Evolutionary conservation across 2,797 vertebrate genomes (phyloP).

Genomic region (Benthosema pterotum): DNA sequence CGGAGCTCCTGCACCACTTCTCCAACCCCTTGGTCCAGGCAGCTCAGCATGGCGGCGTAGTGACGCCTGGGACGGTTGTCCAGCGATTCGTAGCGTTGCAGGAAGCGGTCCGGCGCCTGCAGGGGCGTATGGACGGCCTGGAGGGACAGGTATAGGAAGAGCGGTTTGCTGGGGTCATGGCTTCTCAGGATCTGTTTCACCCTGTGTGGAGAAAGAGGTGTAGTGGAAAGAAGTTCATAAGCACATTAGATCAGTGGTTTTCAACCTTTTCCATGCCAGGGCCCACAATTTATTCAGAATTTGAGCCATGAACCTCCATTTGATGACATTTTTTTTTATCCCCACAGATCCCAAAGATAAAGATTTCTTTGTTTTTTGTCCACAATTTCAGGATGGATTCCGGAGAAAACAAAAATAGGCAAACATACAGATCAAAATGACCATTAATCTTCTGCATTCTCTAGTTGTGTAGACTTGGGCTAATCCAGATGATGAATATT

Average conservation of each 20-base stretch:
- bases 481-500: too few relatives aligned
- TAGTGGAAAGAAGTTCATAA: not conserved
- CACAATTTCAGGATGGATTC: too few relatives aligned
- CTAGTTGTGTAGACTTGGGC: too few relatives aligned
- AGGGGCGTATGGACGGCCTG: conserved; percentile 91
- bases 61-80: conserved; percentile 85
- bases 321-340: too few relatives aligned
- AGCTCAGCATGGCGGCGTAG: conserved; percentile 92
- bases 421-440: too few relatives aligned
- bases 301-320: too few relatives aligned
- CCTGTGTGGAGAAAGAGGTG: conserved; percentile 56
- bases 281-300: too few relatives aligned
- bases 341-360: too few relatives aligned
- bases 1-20: conserved; percentile 87
- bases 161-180: conserved; percentile 82
- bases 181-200: conserved; percentile 88
- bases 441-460: too few relatives aligned
- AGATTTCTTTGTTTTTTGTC: too few relatives aligned
- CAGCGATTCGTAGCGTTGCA: conserved; percentile 84
- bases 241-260: not conserved
- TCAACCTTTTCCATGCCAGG: too few relatives aligned
- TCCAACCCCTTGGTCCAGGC: conserved; percentile 87
- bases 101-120: conserved; percentile 86
- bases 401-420: too few relatives aligned
- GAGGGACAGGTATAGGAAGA: conserved; percentile 92